These are phyloP conservation scores for Diplodus sargus DNA, from an alignment of 2,797 vertebrate genomes.

Conservation along the genomic window DNA sequence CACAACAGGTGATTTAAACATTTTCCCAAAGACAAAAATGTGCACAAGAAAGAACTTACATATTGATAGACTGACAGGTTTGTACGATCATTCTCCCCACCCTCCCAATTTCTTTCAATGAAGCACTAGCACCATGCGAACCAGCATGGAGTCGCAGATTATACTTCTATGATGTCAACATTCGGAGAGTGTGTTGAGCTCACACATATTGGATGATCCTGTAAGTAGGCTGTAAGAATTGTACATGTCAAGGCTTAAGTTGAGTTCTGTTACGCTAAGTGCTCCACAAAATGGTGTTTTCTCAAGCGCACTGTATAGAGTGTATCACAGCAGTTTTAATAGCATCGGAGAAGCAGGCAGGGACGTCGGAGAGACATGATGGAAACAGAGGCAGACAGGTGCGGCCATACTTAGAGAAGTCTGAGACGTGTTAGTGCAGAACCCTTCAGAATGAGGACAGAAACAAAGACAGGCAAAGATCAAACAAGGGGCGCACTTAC, in stretches of 20 bases:
- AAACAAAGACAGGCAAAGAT: constrained; percentile 15
- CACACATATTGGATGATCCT: background rate
- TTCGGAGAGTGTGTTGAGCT: constrained; percentile 10
- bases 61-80: too few species aligned
- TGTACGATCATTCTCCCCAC: too few species aligned
- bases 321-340: constrained; percentile 28
- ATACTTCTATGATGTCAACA: constrained; percentile 12
- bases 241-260: constrained; percentile 1
- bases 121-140: constrained; percentile 1
- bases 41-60: too few species aligned
- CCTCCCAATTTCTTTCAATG: background rate
- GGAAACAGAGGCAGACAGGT: constrained; percentile 41
- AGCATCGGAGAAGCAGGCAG: constrained; percentile 25
- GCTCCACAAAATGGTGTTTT: constrained; percentile 15
- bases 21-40: too few species aligned
- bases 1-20: too few species aligned
- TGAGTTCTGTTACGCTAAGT: constrained; percentile 11
- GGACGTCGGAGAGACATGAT: constrained; percentile 27
- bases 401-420: constrained; percentile 26
- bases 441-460: constrained; percentile 14
- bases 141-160: background rate
- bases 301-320: constrained; percentile 1
- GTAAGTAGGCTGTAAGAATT: background rate
- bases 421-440: constrained; percentile 36
- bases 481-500: background rate